phyloP scores from a whole-genome alignment of 2,888 invertebrate species.

The Scrobipalpa costella region DNA sequence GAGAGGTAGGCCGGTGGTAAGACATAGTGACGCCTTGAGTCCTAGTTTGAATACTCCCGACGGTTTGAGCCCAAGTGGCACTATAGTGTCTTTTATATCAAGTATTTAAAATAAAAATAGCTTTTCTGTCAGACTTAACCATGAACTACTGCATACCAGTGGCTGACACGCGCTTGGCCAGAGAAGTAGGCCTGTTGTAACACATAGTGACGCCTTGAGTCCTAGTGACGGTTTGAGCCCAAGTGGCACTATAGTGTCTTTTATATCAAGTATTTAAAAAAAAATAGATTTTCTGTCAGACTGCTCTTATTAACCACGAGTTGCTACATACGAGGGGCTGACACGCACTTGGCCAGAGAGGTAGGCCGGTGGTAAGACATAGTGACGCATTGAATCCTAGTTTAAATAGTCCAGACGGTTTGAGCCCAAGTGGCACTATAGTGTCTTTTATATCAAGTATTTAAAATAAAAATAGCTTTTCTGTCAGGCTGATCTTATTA shows the following conservation, averaged over 20 bases:
- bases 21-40: slow-evolving; percentile 38
- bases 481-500: too few species aligned
- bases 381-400: slow-evolving; percentile 49
- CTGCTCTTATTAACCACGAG: slow-evolving; percentile 57
- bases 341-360: slow-evolving; percentile 37
- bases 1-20: background rate
- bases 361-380: background rate
- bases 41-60: too few species aligned
- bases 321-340: slow-evolving; percentile 63
- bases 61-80: too few species aligned
- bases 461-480: too few species aligned
- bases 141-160: too few species aligned
- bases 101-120: slow-evolving; percentile 57
- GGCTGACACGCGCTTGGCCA: too few species aligned
- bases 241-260: slow-evolving; percentile 60
- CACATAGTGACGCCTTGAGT: background rate
- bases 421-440: slow-evolving; percentile 56
- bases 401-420: too few species aligned
- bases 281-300: too few species aligned
- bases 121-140: too few species aligned
- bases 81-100: slow-evolving; percentile 65
- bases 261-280: slow-evolving; percentile 64
- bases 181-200: background rate
- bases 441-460: slow-evolving; percentile 69
- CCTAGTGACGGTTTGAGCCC: slow-evolving; percentile 49